A percentile compares a stretch with the other conserved stretches of the same genome.
These are phyloP conservation scores for Carposina sasakii DNA, from an alignment of 1,140 invertebrate genomes.

Conservation along the genomic window DNA sequence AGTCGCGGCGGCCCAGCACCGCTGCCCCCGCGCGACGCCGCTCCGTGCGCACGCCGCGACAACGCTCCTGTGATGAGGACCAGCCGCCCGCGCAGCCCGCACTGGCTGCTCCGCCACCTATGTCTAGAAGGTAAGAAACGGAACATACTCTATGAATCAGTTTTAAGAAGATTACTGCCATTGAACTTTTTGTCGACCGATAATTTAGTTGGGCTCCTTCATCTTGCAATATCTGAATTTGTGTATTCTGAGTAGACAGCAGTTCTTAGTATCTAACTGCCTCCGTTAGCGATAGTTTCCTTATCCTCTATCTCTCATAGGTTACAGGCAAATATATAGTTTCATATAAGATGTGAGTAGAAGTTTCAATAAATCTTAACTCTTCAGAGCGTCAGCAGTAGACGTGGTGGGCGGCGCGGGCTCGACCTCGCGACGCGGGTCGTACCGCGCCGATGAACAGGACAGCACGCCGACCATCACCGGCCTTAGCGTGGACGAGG, in stretches of 20 bases:
- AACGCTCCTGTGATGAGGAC: conserved; percentile 88
- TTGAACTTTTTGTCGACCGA: no score
- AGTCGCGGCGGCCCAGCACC: conserved; percentile 56
- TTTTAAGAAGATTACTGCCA: neutral
- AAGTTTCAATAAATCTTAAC: no score
- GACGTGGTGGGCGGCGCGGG: conserved; percentile 79
- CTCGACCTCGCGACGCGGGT: conserved; percentile 75
- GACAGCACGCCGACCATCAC: conserved; percentile 61
- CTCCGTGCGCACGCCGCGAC: conserved; percentile 79
- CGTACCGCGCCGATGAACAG: conserved; percentile 77
- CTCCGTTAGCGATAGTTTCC: no score
- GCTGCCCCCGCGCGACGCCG: conserved; percentile 70
- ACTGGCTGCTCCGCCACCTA: conserved; percentile 77
- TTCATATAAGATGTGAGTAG: no score
- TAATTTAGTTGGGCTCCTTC: no score
- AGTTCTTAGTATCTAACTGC: no score
- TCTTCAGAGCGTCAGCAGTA: conserved; percentile 83
- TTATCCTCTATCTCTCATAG: no score
- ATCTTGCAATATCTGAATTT: no score
- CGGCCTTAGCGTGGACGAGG: conserved; percentile 79
- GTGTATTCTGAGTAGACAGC: no score
- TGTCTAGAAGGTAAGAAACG: conserved; percentile 77
- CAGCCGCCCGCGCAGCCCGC: conserved; percentile 52
- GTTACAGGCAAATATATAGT: no score
- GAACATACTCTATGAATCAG: neutral